phyloP scores from a whole-genome alignment of 1,140 invertebrate genomes.

The Camponotus pennsylvanicus region DNA sequence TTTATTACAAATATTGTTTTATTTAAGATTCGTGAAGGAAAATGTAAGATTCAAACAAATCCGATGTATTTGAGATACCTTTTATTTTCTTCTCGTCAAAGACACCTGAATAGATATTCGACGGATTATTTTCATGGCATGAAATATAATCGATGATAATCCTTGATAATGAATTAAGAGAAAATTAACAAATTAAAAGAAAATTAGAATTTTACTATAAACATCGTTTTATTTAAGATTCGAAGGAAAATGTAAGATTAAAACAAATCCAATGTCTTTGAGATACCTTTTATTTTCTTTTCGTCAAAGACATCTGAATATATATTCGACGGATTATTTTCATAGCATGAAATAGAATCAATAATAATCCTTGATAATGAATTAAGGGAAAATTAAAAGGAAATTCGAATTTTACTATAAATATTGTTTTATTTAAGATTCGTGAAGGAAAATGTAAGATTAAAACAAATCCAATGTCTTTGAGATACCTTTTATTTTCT shows the following conservation, averaged over 20 bases:
- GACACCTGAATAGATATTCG: slow-evolving; percentile 2
- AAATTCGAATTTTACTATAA: no score
- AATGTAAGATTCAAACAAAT: neutral
- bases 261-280: neutral
- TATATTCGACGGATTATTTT: slow-evolving; percentile 23
- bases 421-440: no score
- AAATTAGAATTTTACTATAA: no score
- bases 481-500: neutral
- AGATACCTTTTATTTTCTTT: neutral
- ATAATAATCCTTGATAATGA: no score
- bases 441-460: neutral
- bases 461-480: neutral
- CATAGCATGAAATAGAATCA: slow-evolving; percentile 7
- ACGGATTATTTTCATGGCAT: slow-evolving; percentile 11
- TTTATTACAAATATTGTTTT: neutral
- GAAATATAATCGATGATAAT: slow-evolving; percentile 4
- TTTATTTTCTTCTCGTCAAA: neutral
- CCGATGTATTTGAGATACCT: neutral
- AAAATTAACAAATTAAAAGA: no score
- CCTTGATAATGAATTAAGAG: no score
- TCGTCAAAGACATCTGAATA: neutral
- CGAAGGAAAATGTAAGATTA: neutral
- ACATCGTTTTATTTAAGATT: neutral
- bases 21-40: neutral
- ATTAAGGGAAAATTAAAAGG: no score